Conservation (phyloP, 92 coral and sea anemone species). For the Zoanthus sansibaricus region DNA sequence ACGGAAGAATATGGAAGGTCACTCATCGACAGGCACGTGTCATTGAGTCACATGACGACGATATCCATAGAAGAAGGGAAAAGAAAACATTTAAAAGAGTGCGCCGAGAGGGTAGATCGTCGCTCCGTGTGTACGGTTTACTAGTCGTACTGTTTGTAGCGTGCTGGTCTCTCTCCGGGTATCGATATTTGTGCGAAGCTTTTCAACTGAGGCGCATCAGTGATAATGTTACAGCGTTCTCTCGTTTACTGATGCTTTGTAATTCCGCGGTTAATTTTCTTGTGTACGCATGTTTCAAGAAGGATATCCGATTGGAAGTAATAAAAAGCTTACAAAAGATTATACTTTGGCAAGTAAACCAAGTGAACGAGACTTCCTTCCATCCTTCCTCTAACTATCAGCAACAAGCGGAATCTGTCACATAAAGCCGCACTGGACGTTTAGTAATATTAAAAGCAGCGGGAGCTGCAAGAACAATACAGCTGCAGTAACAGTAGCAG, state of each 20-base stretch:
- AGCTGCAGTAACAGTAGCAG: neutral
- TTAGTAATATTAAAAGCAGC: neutral
- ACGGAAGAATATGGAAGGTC: constrained; percentile 37
- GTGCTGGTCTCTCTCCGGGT: constrained; percentile 58
- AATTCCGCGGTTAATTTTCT: constrained; percentile 53
- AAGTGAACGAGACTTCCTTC: neutral
- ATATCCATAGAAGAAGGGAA: neutral
- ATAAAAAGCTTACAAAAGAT: neutral
- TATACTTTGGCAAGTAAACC: neutral
- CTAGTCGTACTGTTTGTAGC: constrained; percentile 51
- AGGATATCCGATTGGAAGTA: constrained; percentile 46
- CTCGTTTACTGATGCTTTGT: constrained; percentile 45
- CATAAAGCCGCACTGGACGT: neutral
- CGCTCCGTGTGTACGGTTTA: constrained; percentile 53
- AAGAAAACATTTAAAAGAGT: constrained; percentile 21
- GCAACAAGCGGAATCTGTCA: neutral
- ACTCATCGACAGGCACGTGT: constrained; percentile 42
- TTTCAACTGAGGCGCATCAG: constrained; percentile 19
- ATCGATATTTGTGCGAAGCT: constrained; percentile 30
- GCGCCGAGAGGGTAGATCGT: constrained; percentile 48
- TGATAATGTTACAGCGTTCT: constrained; percentile 10
- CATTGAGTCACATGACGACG: constrained; percentile 38
- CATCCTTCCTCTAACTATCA: neutral
- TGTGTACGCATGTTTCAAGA: constrained; percentile 49
- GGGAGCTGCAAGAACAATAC: neutral